These are phyloP conservation scores for Glyptemys insculpta DNA, from an alignment of 2,797 vertebrate species.

Conservation along the genomic window DNA sequence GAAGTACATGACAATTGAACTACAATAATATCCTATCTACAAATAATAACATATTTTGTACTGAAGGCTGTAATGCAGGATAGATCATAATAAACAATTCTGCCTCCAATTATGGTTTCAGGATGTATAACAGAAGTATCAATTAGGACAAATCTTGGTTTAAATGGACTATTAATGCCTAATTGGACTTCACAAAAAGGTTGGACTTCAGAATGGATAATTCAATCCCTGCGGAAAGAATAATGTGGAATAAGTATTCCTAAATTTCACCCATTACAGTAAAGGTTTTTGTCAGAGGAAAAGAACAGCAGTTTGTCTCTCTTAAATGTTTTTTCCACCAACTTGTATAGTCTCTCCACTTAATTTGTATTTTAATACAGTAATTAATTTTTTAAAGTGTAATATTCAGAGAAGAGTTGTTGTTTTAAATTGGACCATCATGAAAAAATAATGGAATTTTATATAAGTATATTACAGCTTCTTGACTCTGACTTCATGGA, in stretches of 20 bases:
- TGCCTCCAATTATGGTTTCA: constrained; percentile 16
- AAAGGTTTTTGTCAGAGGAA: neutral
- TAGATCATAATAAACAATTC: constrained; percentile 17
- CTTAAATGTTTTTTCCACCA: neutral
- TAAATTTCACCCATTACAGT: neutral
- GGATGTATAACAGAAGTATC: neutral
- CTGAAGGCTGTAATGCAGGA: neutral
- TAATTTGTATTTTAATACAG: neutral
- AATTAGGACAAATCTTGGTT: constrained; percentile 25
- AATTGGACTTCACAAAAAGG: neutral
- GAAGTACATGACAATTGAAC: neutral
- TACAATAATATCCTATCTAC: neutral
- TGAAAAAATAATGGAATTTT: neutral
- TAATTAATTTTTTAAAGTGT: neutral
- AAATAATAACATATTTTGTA: neutral
- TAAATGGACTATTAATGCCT: constrained; percentile 18
- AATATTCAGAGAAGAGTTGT: neutral
- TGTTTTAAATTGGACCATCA: neutral
- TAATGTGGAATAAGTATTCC: neutral
- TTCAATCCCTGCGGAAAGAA: neutral
- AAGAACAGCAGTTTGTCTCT: neutral
- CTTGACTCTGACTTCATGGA: neutral
- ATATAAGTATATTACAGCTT: neutral
- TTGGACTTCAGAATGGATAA: neutral
- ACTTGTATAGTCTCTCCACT: neutral